Percentiles rank a stretch among this genome's conserved stretches.
These are phyloP conservation scores for Macrotus californicus DNA, from an alignment of 2,113 vertebrate species.

Conservation along the genomic window DNA sequence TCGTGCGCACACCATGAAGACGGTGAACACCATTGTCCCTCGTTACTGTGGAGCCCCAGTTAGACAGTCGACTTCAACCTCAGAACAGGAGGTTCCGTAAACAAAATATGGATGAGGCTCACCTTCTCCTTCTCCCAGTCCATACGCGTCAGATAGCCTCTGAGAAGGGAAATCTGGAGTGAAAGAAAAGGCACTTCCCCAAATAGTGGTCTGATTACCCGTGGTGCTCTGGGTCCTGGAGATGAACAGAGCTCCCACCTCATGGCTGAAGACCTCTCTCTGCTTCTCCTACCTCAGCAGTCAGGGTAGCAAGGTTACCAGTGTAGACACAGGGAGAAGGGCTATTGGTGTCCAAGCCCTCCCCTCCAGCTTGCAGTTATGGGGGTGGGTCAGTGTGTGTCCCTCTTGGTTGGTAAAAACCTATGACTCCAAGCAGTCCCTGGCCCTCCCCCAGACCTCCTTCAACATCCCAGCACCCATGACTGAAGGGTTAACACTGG, in stretches of 20 bases:
- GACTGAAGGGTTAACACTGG: neutral
- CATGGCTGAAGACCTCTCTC: neutral
- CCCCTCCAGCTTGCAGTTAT: fast-evolving
- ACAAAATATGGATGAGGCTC: slow-evolving; percentile 79
- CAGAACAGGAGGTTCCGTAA: slow-evolving; percentile 81
- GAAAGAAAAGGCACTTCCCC: neutral
- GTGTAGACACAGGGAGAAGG: neutral
- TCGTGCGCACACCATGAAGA: neutral
- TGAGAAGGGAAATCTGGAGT: slow-evolving; percentile 44
- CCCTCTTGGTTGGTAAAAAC: neutral
- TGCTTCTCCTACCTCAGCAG: neutral
- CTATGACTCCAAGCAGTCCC: neutral
- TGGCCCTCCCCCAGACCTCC: neutral
- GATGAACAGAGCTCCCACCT: too few species aligned
- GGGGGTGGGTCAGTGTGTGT: neutral
- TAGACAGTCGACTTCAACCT: slow-evolving; percentile 90
- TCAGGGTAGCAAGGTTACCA: too few species aligned
- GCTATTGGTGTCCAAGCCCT: too few species aligned
- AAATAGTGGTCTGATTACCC: fast-evolving
- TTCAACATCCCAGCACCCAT: fast-evolving
- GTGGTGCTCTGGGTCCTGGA: neutral
- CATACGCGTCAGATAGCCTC: slow-evolving; percentile 82
- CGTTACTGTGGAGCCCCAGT: slow-evolving; percentile 86
- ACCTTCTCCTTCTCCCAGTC: slow-evolving; percentile 87
- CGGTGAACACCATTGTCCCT: neutral